Percentiles rank a stretch among this genome's conserved stretches.
Conservation (phyloP, 92 coral and sea anemone genomes). For the Paragorgia papillata region DNA sequence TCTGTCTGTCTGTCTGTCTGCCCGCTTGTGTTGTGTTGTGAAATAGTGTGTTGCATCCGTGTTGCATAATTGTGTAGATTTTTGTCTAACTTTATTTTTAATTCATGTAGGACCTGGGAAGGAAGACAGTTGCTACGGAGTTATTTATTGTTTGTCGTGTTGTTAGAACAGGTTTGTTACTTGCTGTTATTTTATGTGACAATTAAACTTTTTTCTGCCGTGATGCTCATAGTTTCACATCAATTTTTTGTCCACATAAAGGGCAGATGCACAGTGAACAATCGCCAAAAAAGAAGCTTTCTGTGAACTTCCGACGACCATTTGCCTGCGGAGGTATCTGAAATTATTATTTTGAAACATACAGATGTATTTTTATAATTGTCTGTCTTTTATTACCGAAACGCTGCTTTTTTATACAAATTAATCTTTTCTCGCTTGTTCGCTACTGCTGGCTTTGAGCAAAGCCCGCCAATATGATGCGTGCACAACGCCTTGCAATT, state of each 20-base stretch:
- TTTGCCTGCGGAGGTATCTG: constrained; percentile 90
- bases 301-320: constrained; percentile 78
- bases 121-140: constrained; percentile 67
- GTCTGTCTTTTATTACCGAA: too few relatives aligned
- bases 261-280: constrained; percentile 89
- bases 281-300: constrained; percentile 71
- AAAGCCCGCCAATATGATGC: too few relatives aligned
- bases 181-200: not conserved
- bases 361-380: not conserved
- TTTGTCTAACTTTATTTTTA: not conserved
- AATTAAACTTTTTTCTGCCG: too few relatives aligned
- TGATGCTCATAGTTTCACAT: too few relatives aligned
- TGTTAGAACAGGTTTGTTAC: constrained; percentile 79
- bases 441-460: too few relatives aligned
- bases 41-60: too few relatives aligned
- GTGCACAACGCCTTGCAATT: too few relatives aligned
- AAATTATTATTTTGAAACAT: not conserved
- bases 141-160: constrained; percentile 86
- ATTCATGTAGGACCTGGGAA: constrained; percentile 79
- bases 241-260: constrained; percentile 14
- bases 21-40: too few relatives aligned
- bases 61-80: too few relatives aligned
- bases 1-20: too few relatives aligned
- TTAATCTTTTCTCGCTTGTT: too few relatives aligned
- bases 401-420: too few relatives aligned